Conservation (phyloP, 1,140 invertebrate species). For the Sycophaga agraensis region DNA sequence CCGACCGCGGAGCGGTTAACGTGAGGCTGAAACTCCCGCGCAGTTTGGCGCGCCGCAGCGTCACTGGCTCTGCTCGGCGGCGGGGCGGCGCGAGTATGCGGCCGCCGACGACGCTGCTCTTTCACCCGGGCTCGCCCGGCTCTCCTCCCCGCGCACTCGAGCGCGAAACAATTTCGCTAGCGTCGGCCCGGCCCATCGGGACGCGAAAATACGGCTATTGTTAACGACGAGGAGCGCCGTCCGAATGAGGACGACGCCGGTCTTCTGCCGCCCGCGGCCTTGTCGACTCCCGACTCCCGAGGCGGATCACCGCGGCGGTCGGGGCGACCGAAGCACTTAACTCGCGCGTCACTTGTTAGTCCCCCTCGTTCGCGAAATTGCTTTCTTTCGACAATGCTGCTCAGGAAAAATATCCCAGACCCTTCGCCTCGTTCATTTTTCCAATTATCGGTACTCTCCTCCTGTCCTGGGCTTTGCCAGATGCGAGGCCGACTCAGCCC, state of each 20-base stretch:
- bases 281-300: no score
- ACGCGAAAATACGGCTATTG: slow-evolving; percentile 22
- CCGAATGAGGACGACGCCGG: background rate
- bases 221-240: slow-evolving; percentile 16
- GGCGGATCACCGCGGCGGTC: background rate
- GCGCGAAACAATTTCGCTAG: slow-evolving; percentile 23
- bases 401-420: no score
- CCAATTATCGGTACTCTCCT: no score
- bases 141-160: slow-evolving; percentile 5
- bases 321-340: slow-evolving; percentile 4
- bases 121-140: background rate
- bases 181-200: slow-evolving; percentile 16
- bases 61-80: no score
- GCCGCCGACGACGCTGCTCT: no score
- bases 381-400: no score
- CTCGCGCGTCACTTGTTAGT: background rate
- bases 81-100: no score
- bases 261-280: no score
- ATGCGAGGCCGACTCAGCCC: no score
- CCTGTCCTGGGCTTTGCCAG: no score
- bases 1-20: slow-evolving; percentile 13
- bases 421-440: no score
- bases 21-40: slow-evolving; percentile 2
- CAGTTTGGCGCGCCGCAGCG: no score
- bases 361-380: slow-evolving; percentile 1